Evolutionary conservation across 2,113 vertebrate species (phyloP).

Genomic region (Sylvilagus bachmani): DNA sequence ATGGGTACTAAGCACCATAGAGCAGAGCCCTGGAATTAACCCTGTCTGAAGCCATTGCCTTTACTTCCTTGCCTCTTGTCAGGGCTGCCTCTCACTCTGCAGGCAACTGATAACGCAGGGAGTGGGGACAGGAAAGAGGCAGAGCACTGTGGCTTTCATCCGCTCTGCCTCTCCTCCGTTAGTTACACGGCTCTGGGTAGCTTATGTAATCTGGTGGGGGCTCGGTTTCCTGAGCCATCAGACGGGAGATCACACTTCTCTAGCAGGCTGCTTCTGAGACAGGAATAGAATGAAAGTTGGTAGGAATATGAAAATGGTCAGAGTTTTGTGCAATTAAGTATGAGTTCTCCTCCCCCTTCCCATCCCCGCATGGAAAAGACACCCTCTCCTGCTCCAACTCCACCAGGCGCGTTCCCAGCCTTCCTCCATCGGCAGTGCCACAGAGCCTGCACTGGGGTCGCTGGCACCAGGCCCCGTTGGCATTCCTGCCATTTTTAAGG

Average conservation of each 20-base stretch:
- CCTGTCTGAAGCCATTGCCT: not conserved
- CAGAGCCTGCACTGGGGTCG: accelerated
- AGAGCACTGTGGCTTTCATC: accelerated
- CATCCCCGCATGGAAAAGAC: not conserved
- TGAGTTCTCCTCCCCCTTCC: not conserved
- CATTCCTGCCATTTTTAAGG: not conserved
- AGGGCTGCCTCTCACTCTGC: not conserved
- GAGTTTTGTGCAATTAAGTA: not conserved
- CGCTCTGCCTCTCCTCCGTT: not conserved
- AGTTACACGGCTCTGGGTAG: not conserved
- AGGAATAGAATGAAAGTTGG: not conserved
- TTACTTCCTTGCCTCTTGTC: not conserved
- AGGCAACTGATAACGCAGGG: not conserved
- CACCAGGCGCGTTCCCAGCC: too few relatives aligned
- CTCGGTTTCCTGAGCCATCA: slow-evolving; percentile 46
- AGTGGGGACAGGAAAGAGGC: not conserved
- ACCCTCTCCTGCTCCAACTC: not conserved
- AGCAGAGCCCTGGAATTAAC: not conserved
- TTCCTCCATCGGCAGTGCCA: not conserved
- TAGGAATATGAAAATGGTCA: not conserved
- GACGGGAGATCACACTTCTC: not conserved
- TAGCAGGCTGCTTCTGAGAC: not conserved
- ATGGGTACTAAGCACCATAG: not conserved
- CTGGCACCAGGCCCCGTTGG: not conserved
- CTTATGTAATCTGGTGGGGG: not conserved